Base-by-base conservation (phyloP, 2,888 invertebrate genomes). In the Drosophila hawaiiensis region DNA sequence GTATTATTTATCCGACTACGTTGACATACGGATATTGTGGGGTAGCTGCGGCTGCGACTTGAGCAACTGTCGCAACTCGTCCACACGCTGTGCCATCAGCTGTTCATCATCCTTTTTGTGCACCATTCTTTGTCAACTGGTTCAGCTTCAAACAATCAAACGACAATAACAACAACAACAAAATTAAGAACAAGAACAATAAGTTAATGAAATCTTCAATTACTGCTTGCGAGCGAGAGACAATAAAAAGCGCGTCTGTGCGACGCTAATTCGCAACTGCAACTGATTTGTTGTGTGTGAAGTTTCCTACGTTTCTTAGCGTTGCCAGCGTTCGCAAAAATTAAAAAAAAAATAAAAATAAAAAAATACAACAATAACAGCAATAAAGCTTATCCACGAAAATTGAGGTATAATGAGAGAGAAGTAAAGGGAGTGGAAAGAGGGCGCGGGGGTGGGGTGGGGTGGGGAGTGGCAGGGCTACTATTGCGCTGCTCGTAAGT, bases 11-110 rank as follows among this genome's bases (percentile, higher is more conserved):
- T 1, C n/a, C 3, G 6, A 41, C 10, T 16, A n/a, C 1, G 43
- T 7, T 14, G 65, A 93, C 94, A 94, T 94, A 96, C 96, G 95
- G 73, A 96, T 95, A 82, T 95, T 94, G 86, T 95, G 94, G 1
- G 96, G 96, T 55, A 96, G 93, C 92, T 96, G 96, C 0, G 95
- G 94, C 84, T 96, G 96, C 78, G 94, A 95, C 76, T 91, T 91
- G 10, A 96, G 93, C 96, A 96, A 96, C 72, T 94, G 94, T 90
- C 91, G 81, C 59, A 92, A 65, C 49, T 90, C 91, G 35, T 59
- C 59, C 37, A 92, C 73, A 63, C 83, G 80, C 55, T 80, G 73
- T 5, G 79, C 83, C 76, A 86, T 78, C 75, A 62, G 73, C 73
- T 89, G 82, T 33, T 85, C 90, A 43, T 76, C 84, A 47, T 70